These are phyloP conservation scores for Myotis pilosus DNA, from an alignment of 2,797 vertebrate species.

Conservation along the genomic window DNA sequence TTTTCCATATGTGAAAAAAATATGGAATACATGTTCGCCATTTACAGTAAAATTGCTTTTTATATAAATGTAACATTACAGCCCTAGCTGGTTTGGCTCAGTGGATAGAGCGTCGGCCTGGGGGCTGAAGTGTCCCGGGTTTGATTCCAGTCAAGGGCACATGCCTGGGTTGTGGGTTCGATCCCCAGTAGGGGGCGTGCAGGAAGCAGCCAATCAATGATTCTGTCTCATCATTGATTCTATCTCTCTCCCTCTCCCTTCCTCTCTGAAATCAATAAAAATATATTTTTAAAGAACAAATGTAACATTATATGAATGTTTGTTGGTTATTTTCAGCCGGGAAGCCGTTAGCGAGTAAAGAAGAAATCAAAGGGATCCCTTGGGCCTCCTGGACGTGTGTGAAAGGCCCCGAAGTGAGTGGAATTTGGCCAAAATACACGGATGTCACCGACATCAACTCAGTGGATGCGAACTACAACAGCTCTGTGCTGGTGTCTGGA, in stretches of 20 bases:
- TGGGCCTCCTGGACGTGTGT: constrained; percentile 97
- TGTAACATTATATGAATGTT: constrained; percentile 17
- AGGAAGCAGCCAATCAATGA: too few relatives aligned
- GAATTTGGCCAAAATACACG: constrained; percentile 96
- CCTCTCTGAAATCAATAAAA: too few relatives aligned
- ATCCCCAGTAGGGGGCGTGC: too few relatives aligned
- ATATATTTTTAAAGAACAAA: constrained; percentile 32
- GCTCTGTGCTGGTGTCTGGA: constrained; percentile 90
- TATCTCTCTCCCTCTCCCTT: too few relatives aligned
- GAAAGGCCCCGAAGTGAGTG: constrained; percentile 93
- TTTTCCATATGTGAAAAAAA: background rate
- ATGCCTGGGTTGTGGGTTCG: too few relatives aligned
- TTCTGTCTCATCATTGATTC: too few relatives aligned
- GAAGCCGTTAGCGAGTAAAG: constrained; percentile 90
- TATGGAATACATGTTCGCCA: background rate
- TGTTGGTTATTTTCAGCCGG: constrained; percentile 87
- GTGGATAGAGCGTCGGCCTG: background rate
- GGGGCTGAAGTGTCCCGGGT: too few relatives aligned
- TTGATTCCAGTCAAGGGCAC: too few relatives aligned
- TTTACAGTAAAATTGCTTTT: background rate
- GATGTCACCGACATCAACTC: constrained; percentile 92
- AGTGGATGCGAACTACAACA: constrained; percentile 95
- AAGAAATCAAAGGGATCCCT: constrained; percentile 93
- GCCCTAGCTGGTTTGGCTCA: background rate
- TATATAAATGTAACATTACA: too few relatives aligned